Evolutionary conservation across 2,797 vertebrate genomes (phyloP), one percentile per base, ranked within the genome.

Genomic region (Gambusia yucatana): DNA sequence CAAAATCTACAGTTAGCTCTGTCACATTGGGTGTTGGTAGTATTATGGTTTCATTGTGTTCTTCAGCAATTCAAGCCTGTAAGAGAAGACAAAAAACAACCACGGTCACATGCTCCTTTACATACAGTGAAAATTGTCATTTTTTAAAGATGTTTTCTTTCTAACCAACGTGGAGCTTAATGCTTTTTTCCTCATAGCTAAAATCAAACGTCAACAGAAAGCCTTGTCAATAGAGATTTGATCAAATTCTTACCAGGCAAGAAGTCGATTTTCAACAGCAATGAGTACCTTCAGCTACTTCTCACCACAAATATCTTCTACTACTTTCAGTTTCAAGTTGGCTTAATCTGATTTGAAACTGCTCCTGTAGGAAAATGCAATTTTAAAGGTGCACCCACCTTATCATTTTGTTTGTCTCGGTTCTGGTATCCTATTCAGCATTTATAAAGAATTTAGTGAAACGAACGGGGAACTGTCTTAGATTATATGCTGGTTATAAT

Each of bases 21-120:
- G 28, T 76, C 41, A 41, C 33, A n/a, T 10, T 36, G 9, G 9
- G 1, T 44, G 22, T 41, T 28, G 48, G 46, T 46, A 8, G n/a
- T 47, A 14, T 59, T 20, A 22, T 69, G 28, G 44, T 73, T 63
- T 78, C 13, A 57, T 52, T 57, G 33, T 43, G 25, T 55, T 25
- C 47, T 55, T 30, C n/a, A 25, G 36, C 50, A 28, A 30, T 33
- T 43, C 25, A 43, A 59, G 14, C 50, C 39, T 74, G 72, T 57
- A 73, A 55, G 33, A 74, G 25, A 59, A 57, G 52, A 75, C n/a
- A 61, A 52, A 52, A 73, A 73, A n/a, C 10, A 39, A 61, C n/a
- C 16, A 25, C 17, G 30, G 22, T 55, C 5, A 17, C 9, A 20
- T 22, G 8, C 61, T 61, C 41, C n/a, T 44, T 17, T 28, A 44